Base-by-base conservation (phyloP, 2,888 invertebrate genomes). In the Sicus ferrugineus region DNA sequence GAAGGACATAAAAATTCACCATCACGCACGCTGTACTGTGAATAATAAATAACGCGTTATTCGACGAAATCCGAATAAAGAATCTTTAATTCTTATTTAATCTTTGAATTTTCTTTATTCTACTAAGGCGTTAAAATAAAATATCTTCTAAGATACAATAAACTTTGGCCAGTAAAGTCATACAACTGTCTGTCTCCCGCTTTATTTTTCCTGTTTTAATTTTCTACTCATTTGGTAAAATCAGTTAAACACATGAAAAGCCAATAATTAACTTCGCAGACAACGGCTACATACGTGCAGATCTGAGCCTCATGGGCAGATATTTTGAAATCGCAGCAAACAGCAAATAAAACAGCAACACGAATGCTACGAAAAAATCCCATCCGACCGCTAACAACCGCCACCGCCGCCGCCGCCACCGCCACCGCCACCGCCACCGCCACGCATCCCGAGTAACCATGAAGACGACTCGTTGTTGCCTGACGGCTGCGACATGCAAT, bases 401-500 rank as follows among this genome's bases (percentile, higher is more conserved):
- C 42, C 42, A 42, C 16, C n/a, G n/a, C 42, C n/a, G n/a, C 42
- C n/a, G 42, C 11, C 16, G 0, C 4, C 42, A n/a, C 42, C 16
- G 4, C 2, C 28, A 16, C 1, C 54, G 16, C 48, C 46, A 50
- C 14, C 42, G 14, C 42, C 42, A 42, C 16, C n/a, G n/a, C 42
- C n/a, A n/a, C 42, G 42, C 11, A n/a, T 0, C 4, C 42, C n/a
- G 16, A 4, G 4, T 1, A 11, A 16, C 1, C 54, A 23, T 31
- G 23, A 54, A 52, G 52, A 31, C 21, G 42, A 34, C 54, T 66
- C 65, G 26, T 66, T 66, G 23, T 38, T 38, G 65, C 65, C 42
- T 56, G 26, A 66, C 54, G 56, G 38, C 65, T 38, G 65, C 54
- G 65, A 66, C 65, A 66, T 54, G 54, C 65, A 66, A 66, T 66